Evolutionary conservation across 2,797 vertebrate genomes (phyloP), one percentile per base, ranked within the genome.

Genomic region (Dallia pectoralis): DNA sequence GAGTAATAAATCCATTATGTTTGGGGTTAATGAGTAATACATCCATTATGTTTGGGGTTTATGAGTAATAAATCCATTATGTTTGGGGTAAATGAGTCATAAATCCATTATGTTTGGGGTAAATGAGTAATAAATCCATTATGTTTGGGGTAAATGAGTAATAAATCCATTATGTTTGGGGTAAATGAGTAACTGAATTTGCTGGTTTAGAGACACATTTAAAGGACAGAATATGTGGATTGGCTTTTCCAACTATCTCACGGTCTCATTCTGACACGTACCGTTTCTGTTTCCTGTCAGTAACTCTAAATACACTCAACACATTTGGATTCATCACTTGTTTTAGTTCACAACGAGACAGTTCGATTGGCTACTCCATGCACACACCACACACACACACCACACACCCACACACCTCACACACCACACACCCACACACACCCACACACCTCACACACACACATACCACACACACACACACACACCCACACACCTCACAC

Each of bases 41-140:
- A 40, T 70, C 5, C 1, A 67, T 71, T 78, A 63, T 74, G 68
- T 76, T n/a, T 72, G 22, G 30, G 32, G 16, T 4, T 14, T 30
- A 30, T 29, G 12, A 27, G 59, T 47, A 49, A 47, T n/a, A n/a
- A n/a, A n/a, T n/a, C n/a, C n/a, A n/a, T n/a, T n/a, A n/a, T n/a
- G n/a, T n/a, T n/a, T n/a, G n/a, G n/a, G n/a, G n/a, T n/a, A n/a
- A 44, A 44, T 44, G 9, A 12, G 11, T 64, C 16, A 1, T 47
- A 0, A 12, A 40, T 70, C 5, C 1, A 67, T 71, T 78, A 63
- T 74, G 68, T 76, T n/a, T 72, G 22, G 30, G 32, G 16, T 4
- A 29, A 63, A 30, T 29, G 12, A 27, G 59, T 47, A 49, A 47
- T 47, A 0, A 12, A 40, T 70, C 5, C 1, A 67, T 71, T 78